phyloP scores from a whole-genome alignment of 2,797 vertebrate genomes.

The Etheostoma perlongum region DNA sequence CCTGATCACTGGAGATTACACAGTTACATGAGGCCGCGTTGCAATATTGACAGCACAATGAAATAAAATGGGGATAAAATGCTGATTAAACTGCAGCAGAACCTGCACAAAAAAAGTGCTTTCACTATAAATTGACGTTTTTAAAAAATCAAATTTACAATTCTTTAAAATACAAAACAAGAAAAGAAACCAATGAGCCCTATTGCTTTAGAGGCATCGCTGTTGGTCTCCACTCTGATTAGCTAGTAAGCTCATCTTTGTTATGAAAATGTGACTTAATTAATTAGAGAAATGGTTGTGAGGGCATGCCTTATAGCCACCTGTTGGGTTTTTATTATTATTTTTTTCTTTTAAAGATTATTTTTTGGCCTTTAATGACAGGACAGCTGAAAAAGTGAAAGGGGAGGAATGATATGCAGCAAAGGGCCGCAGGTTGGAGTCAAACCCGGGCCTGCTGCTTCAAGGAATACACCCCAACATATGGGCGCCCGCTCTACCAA shows the following conservation, averaged over 20 bases:
- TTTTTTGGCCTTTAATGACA: too few relatives aligned
- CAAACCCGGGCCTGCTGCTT: too few relatives aligned
- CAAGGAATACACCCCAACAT: too few relatives aligned
- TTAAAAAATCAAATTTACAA: neutral
- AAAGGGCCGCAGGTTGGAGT: too few relatives aligned
- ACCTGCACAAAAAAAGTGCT: neutral
- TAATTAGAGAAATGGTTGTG: neutral
- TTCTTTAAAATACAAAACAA: neutral
- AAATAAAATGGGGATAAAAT: conserved; percentile 2
- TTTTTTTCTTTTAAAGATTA: too few relatives aligned
- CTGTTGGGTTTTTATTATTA: neutral
- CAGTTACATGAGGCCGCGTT: neutral
- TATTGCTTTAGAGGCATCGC: neutral
- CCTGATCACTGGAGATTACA: neutral
- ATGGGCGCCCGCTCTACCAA: too few relatives aligned
- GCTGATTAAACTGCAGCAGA: neutral
- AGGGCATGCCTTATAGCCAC: neutral
- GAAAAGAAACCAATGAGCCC: neutral
- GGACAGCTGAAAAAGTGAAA: too few relatives aligned
- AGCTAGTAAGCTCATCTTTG: neutral
- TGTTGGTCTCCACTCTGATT: conserved; percentile 11
- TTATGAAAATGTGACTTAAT: neutral
- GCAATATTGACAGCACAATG: neutral
- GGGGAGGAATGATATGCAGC: too few relatives aligned
- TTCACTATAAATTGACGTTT: neutral